Conservation (phyloP, 2,113 vertebrate genomes). For the Lophura nycthemera region DNA sequence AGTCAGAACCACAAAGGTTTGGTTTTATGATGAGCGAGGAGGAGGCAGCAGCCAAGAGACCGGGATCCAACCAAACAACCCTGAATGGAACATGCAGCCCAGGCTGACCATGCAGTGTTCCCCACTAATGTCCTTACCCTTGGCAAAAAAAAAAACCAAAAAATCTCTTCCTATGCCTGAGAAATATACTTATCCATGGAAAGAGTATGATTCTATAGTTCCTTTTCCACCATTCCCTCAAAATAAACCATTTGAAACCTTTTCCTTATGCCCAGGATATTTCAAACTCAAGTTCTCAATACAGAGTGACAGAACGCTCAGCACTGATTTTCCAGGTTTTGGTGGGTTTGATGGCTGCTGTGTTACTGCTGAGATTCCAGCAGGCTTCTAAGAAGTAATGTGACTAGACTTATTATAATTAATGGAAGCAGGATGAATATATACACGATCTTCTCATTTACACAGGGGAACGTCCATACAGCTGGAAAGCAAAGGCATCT, state of each 20-base stretch:
- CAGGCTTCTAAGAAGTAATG: background rate
- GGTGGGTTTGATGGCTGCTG: background rate
- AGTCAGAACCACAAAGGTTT: rapidly evolving
- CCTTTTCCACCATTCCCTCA: background rate
- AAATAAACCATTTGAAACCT: background rate
- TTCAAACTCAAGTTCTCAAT: background rate
- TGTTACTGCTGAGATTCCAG: background rate
- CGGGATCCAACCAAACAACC: background rate
- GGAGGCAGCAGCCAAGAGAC: background rate
- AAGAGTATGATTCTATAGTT: background rate
- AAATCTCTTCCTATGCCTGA: background rate
- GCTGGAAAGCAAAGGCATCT: background rate
- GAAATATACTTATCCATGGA: rapidly evolving
- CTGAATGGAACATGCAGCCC: background rate
- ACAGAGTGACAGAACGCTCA: background rate
- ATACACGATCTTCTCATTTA: background rate
- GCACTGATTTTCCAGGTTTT: background rate
- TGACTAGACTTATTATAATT: background rate
- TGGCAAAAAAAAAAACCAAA: background rate
- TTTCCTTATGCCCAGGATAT: background rate
- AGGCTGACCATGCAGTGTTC: rapidly evolving
- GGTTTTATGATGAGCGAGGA: background rate
- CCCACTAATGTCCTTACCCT: rapidly evolving
- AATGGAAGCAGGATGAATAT: background rate
- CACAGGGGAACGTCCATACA: background rate